These are phyloP conservation scores for Galerucella nymphaeae DNA, from an alignment of 2,888 invertebrate genomes.

Conservation along the genomic window DNA sequence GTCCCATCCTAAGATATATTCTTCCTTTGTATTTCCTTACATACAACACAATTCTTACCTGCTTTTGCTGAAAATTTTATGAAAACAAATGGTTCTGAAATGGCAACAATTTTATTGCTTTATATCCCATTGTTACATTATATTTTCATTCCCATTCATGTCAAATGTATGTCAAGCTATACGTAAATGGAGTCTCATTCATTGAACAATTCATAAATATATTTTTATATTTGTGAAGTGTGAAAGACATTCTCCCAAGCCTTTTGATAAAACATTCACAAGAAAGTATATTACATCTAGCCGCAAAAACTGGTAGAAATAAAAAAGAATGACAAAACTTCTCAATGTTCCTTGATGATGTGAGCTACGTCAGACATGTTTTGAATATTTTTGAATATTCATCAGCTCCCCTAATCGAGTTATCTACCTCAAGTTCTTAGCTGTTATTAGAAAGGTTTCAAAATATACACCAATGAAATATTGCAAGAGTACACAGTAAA, in stretches of 20 bases:
- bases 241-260: neutral
- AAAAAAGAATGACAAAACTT: slow-evolving; percentile 1
- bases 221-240: neutral
- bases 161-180: neutral
- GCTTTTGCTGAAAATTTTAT: too few species aligned
- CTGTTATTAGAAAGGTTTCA: neutral
- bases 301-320: neutral
- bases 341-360: too few species aligned
- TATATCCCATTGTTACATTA: neutral
- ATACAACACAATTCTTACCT: too few species aligned
- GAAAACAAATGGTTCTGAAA: too few species aligned
- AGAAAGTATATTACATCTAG: neutral
- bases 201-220: neutral
- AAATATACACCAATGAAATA: neutral
- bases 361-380: neutral
- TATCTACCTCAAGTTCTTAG: slow-evolving; percentile 6
- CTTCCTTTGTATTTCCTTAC: too few species aligned
- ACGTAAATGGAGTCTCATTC: neutral
- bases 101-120: too few species aligned
- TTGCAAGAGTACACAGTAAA: neutral
- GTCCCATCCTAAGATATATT: too few species aligned
- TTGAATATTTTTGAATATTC: slow-evolving; percentile 9
- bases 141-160: neutral
- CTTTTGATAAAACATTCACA: neutral
- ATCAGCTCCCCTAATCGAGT: neutral